Evolutionary conservation across 2,888 invertebrate genomes (phyloP).

Genomic region (Abrostola tripartita): DNA sequence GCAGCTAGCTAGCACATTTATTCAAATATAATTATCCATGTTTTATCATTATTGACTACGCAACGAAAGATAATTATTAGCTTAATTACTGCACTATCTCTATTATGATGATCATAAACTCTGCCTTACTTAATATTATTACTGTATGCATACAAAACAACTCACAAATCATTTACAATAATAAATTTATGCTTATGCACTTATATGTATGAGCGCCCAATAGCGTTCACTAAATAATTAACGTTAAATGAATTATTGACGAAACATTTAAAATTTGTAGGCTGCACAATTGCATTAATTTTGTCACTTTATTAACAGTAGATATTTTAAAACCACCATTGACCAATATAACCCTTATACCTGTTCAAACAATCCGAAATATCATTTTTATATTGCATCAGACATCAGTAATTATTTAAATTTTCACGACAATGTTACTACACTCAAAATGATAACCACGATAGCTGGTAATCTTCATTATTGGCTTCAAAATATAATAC

Average conservation of each 20-base stretch:
- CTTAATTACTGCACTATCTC: slow-evolving; percentile 41
- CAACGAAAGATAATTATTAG: slow-evolving; percentile 46
- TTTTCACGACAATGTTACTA: too few species aligned
- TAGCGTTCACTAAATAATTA: slow-evolving; percentile 47
- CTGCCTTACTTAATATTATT: slow-evolving; percentile 22
- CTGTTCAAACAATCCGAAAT: too few species aligned
- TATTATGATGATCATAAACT: slow-evolving; percentile 26
- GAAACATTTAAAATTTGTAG: slow-evolving; percentile 34
- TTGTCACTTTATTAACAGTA: slow-evolving; percentile 9
- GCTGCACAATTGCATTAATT: slow-evolving; percentile 27
- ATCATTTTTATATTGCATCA: too few species aligned
- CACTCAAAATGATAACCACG: background rate
- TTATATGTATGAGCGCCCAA: slow-evolving; percentile 31
- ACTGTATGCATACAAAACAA: slow-evolving; percentile 35
- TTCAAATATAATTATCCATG: slow-evolving; percentile 46
- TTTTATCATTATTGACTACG: slow-evolving; percentile 41
- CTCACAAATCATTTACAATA: slow-evolving; percentile 45
- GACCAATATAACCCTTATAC: too few species aligned
- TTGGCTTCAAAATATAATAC: background rate
- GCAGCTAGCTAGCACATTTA: slow-evolving; percentile 15
- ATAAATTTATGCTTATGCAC: slow-evolving; percentile 38
- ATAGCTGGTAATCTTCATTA: background rate
- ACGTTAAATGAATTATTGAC: slow-evolving; percentile 46
- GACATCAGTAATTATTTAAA: too few species aligned
- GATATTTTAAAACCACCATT: too few species aligned